Percentiles rank a stretch among this genome's conserved stretches.
These are phyloP conservation scores for Sebastes elongatus DNA, from an alignment of 2,797 vertebrate species.

Conservation along the genomic window DNA sequence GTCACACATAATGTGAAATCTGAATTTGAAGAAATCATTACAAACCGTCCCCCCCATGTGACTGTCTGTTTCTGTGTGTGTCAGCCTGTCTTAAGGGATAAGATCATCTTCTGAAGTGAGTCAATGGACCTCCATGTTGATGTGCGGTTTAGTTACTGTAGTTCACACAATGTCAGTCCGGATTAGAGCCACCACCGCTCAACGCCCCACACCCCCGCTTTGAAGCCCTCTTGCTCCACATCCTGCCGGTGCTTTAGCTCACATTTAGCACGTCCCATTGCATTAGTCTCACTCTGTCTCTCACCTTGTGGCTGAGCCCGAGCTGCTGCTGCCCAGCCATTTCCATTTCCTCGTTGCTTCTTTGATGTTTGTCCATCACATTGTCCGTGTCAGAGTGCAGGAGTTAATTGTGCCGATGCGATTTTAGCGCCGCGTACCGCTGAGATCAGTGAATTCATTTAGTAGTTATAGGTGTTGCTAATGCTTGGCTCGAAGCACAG, in stretches of 20 bases:
- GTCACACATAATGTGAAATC: not conserved
- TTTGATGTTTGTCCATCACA: slow-evolving; percentile 59
- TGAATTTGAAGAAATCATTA: not conserved
- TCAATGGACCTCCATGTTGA: slow-evolving; percentile 59
- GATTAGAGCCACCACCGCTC: slow-evolving; percentile 65
- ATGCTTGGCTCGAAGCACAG: slow-evolving; percentile 32
- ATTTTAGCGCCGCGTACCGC: slow-evolving; percentile 21
- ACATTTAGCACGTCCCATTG: slow-evolving; percentile 78
- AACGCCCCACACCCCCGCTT: slow-evolving; percentile 42
- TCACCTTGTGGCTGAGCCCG: slow-evolving; percentile 70
- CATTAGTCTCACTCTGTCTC: slow-evolving; percentile 75
- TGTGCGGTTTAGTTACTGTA: slow-evolving; percentile 72
- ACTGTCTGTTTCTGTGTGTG: slow-evolving; percentile 14
- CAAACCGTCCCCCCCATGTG: no score
- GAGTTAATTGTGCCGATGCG: slow-evolving; percentile 28
- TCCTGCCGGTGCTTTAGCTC: slow-evolving; percentile 73
- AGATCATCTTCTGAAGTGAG: slow-evolving; percentile 53
- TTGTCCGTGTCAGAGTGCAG: slow-evolving; percentile 21
- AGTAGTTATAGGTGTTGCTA: slow-evolving; percentile 30
- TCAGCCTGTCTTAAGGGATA: slow-evolving; percentile 41
- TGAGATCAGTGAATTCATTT: slow-evolving; percentile 45
- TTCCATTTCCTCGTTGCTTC: slow-evolving; percentile 40
- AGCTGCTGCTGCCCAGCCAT: slow-evolving; percentile 38
- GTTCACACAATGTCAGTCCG: slow-evolving; percentile 75
- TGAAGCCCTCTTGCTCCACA: slow-evolving; percentile 67